Percentiles rank a stretch among this genome's conserved stretches.
Conservation (phyloP, 2,797 vertebrate species). For the Bovichtus variegatus region DNA sequence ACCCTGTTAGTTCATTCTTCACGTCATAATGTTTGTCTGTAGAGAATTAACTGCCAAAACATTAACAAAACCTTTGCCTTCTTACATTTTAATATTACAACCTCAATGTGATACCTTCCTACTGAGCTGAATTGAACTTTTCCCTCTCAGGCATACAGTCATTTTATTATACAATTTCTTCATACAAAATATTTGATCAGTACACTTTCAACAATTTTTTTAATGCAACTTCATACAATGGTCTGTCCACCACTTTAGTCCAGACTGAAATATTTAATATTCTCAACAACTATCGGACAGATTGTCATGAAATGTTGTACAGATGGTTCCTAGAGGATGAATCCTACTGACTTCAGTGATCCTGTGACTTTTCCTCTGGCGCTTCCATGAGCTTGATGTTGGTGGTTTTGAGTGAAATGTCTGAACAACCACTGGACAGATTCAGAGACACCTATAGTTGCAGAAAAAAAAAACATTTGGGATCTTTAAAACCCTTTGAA, state of each 20-base stretch:
- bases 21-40: conserved; percentile 2
- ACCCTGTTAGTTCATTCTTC: conserved; percentile 13
- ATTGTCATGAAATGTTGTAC: neutral
- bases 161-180: no score
- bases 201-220: no score
- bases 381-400: neutral
- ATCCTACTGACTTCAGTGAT: neutral
- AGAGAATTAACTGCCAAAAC: neutral
- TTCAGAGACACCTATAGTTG: no score
- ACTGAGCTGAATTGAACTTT: neutral
- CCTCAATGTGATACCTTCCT: neutral
- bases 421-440: neutral
- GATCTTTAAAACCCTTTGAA: conserved; percentile 6
- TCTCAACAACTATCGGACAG: neutral
- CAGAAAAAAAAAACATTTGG: conserved; percentile 20
- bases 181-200: neutral
- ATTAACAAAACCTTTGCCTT: conserved; percentile 3
- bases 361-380: neutral
- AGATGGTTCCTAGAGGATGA: neutral
- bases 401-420: neutral
- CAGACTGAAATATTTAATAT: neutral
- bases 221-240: neutral
- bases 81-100: conserved; percentile 1
- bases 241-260: neutral
- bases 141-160: neutral